Conservation (phyloP, 2,888 invertebrate genomes). For the Panorpa germanica region DNA sequence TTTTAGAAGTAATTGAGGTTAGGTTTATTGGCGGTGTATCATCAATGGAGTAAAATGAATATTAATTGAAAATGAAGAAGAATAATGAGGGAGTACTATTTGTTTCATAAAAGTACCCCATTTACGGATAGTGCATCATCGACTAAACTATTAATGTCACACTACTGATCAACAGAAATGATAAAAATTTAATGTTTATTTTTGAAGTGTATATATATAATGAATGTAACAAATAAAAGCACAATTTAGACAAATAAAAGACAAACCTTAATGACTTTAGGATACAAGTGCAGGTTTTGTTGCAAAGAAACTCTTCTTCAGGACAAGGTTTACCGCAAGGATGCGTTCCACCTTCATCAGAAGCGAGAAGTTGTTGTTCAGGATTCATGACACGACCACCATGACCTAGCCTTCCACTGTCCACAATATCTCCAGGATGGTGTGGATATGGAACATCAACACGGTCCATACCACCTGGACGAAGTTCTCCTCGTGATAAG, state of each 20-base stretch:
- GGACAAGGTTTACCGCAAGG: too few species aligned
- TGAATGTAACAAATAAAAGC: background rate
- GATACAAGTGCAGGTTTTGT: conserved; percentile 46
- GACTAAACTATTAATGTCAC: too few species aligned
- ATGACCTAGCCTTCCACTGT: background rate
- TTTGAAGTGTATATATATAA: too few species aligned
- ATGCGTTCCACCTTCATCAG: conserved; percentile 20
- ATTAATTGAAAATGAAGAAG: too few species aligned
- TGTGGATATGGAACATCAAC: conserved; percentile 1
- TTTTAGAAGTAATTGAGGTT: too few species aligned
- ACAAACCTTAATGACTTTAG: conserved; percentile 16
- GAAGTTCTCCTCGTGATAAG: background rate
- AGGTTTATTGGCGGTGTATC: too few species aligned
- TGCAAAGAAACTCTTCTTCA: conserved; percentile 34
- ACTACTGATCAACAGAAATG: conserved; percentile 14
- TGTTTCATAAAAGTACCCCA: too few species aligned
- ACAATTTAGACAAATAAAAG: background rate
- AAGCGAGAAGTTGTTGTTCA: conserved; percentile 18
- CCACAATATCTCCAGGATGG: background rate
- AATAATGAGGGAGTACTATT: too few species aligned
- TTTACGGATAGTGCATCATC: too few species aligned
- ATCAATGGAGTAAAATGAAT: too few species aligned
- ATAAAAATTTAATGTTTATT: too few species aligned
- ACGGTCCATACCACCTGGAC: background rate
- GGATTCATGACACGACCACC: conserved; percentile 9